A percentile compares a stretch with the other conserved stretches of the same genome.
These are phyloP conservation scores for Scarus forsteni DNA, from an alignment of 2,797 vertebrate species.

Conservation along the genomic window DNA sequence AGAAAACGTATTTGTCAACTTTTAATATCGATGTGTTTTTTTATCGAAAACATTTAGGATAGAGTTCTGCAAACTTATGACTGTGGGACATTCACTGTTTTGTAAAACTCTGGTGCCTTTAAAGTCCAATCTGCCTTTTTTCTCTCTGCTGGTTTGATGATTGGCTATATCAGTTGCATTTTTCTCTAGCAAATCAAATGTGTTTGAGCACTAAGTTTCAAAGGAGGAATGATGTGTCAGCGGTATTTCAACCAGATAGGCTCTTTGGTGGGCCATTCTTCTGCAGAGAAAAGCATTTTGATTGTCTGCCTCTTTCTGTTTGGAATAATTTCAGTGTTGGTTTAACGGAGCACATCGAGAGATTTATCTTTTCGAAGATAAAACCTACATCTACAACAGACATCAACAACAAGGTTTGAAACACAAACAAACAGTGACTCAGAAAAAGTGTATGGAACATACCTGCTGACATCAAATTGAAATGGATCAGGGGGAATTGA, in stretches of 20 bases:
- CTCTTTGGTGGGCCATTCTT: conserved; percentile 4
- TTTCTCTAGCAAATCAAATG: conserved; percentile 30
- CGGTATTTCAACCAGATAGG: neutral
- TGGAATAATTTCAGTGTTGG: conserved; percentile 23
- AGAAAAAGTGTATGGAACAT: neutral
- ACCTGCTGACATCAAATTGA: neutral
- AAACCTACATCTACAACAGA: neutral
- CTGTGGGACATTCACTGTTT: neutral
- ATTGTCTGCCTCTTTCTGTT: conserved; percentile 24
- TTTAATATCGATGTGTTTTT: no score
- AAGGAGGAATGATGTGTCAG: conserved; percentile 19
- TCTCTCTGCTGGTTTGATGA: conserved; percentile 15
- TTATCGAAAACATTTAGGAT: no score
- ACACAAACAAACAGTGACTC: neutral
- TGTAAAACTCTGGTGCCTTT: neutral
- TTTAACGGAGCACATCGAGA: neutral
- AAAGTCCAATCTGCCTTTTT: neutral
- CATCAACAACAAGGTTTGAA: neutral
- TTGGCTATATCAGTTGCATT: conserved; percentile 13
- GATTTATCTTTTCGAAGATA: conserved; percentile 22
- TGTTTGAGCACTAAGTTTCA: conserved; percentile 27
- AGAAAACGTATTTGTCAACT: no score
- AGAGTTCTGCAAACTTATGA: no score
- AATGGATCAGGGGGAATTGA: neutral
- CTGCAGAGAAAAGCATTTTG: conserved; percentile 6